Percentiles rank a stretch among this genome's conserved stretches.
Evolutionary conservation across 92 coral and sea anemone species (phyloP).

Genomic region (Phenganax stokvisi): DNA sequence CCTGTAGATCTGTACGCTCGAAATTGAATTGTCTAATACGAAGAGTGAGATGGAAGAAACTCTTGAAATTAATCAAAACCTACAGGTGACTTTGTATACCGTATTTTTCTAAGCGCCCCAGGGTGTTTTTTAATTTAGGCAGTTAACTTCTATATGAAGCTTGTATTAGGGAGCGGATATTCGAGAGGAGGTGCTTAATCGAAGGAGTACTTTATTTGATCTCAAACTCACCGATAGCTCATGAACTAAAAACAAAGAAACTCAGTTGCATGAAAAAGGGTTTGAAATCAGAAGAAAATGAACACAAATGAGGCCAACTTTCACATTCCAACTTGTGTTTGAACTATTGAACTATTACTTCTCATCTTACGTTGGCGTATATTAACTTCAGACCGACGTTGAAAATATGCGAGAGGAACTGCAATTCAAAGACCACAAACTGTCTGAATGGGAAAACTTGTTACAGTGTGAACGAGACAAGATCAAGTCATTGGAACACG

Average conservation of each 20-base stretch:
- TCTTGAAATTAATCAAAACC: conserved; percentile 73
- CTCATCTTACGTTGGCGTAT: neutral
- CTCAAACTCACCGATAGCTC: neutral
- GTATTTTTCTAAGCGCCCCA: neutral
- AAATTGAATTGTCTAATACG: conserved; percentile 83
- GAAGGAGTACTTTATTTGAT: neutral
- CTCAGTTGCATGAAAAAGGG: neutral
- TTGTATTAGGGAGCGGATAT: too few species aligned
- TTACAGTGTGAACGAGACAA: conserved; percentile 70
- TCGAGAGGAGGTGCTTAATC: too few species aligned
- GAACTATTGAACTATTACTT: too few species aligned
- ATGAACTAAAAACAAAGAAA: neutral
- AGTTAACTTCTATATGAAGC: too few species aligned
- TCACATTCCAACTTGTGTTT: too few species aligned
- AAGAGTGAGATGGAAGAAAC: conserved; percentile 80
- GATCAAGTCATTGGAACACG: conserved; percentile 75
- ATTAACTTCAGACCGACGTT: conserved; percentile 59
- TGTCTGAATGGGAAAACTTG: conserved; percentile 74
- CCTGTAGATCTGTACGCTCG: conserved; percentile 73
- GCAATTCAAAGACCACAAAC: conserved; percentile 87
- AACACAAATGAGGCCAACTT: too few species aligned
- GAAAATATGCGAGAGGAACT: conserved; percentile 91
- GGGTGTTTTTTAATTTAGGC: too few species aligned
- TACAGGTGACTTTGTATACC: conserved; percentile 59
- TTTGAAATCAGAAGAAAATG: too few species aligned